Conservation (phyloP, 2,888 invertebrate genomes). For the Lycia hirtaria region DNA sequence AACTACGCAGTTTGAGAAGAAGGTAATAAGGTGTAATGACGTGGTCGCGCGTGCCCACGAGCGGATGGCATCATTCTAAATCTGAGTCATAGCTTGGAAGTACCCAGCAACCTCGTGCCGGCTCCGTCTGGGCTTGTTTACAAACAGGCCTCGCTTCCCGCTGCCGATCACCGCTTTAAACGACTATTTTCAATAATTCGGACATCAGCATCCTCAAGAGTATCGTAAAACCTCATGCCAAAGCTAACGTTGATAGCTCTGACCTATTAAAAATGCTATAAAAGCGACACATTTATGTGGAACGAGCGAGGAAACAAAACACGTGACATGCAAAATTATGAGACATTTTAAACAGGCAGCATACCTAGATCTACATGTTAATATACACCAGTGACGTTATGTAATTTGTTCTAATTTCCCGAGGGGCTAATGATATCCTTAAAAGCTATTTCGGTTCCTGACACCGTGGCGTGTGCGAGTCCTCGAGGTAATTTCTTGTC, state of each 20-base stretch:
- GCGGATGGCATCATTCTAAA: slow-evolving; percentile 68
- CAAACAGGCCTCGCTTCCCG: slow-evolving; percentile 52
- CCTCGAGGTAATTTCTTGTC: slow-evolving; percentile 47
- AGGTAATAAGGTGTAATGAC: slow-evolving; percentile 37
- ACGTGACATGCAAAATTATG: slow-evolving; percentile 13
- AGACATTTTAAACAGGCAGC: slow-evolving; percentile 12
- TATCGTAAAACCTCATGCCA: slow-evolving; percentile 1
- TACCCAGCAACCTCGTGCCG: slow-evolving; percentile 43
- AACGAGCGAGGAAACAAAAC: slow-evolving; percentile 1
- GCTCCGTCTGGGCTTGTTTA: slow-evolving; percentile 63
- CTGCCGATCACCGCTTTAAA: slow-evolving; percentile 21
- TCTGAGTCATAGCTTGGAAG: slow-evolving; percentile 56
- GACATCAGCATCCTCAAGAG: slow-evolving; percentile 6
- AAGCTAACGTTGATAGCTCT: slow-evolving; percentile 4
- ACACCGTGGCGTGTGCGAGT: slow-evolving; percentile 48
- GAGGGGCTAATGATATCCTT: slow-evolving; percentile 70
- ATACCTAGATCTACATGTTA: slow-evolving; percentile 28
- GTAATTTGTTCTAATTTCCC: slow-evolving; percentile 80
- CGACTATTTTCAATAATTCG: slow-evolving; percentile 18
- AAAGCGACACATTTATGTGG: neutral
- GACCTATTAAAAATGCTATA: slow-evolving; percentile 3
- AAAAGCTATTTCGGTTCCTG: slow-evolving; percentile 67
- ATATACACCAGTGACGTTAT: slow-evolving; percentile 50
- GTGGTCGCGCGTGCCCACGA: slow-evolving; percentile 49
- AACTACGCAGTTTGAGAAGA: slow-evolving; percentile 48